Evolutionary conservation across 2,113 vertebrate species (phyloP).

Genomic region (Daphoenositta chrysoptera): DNA sequence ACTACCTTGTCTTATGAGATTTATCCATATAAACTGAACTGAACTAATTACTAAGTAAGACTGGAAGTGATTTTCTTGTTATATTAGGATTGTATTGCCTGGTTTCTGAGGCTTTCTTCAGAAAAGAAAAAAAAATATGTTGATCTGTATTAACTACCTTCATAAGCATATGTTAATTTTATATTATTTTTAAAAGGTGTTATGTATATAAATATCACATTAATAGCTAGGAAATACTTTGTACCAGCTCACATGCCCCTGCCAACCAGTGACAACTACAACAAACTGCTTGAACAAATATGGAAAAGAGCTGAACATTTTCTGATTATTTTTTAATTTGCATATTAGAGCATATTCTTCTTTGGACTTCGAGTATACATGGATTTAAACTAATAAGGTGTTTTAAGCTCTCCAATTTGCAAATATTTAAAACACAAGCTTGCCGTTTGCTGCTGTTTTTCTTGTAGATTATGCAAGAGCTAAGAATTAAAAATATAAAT

Average conservation of each 20-base stretch:
- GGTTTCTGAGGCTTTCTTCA: neutral
- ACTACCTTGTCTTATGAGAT: neutral
- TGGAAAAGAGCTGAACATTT: neutral
- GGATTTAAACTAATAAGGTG: neutral
- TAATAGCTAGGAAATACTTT: neutral
- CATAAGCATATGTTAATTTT: neutral
- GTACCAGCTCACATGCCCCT: neutral
- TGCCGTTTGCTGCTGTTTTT: neutral
- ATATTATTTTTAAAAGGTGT: neutral
- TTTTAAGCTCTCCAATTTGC: neutral
- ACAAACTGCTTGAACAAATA: neutral
- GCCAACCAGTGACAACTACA: neutral
- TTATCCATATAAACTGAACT: neutral
- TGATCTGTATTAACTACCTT: neutral
- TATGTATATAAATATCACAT: neutral
- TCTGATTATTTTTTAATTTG: neutral
- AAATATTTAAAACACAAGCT: neutral
- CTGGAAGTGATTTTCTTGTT: neutral
- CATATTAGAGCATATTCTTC: neutral
- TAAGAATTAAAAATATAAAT: neutral
- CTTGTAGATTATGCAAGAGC: neutral
- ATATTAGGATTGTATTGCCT: neutral
- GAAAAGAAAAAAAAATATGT: neutral
- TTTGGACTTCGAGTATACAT: neutral
- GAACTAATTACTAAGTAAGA: neutral